A percentile compares a stretch with the other conserved stretches of the same genome.
These are phyloP conservation scores for Tanypteryx hageni DNA, from an alignment of 2,888 invertebrate genomes.

Conservation along the genomic window DNA sequence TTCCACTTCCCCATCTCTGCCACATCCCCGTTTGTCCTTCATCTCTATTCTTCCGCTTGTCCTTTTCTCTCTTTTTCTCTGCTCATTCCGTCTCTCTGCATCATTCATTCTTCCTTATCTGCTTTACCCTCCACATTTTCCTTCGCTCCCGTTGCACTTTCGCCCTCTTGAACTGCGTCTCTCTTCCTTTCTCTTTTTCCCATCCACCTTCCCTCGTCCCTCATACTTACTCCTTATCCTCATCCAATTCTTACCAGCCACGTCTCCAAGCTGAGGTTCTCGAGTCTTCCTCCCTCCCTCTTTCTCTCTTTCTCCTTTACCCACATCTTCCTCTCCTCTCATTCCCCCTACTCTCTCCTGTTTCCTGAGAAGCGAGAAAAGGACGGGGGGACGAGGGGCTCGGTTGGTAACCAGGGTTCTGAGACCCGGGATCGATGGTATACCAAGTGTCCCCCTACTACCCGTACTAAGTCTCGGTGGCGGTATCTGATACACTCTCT, in stretches of 20 bases:
- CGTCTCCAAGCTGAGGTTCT: too few species aligned
- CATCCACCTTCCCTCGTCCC: not conserved
- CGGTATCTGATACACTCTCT: conserved; percentile 46
- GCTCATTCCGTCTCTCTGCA: too few species aligned
- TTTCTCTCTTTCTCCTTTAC: not conserved
- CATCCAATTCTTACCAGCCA: not conserved
- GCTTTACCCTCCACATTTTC: not conserved
- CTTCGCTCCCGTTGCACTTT: not conserved
- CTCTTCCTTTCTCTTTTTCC: not conserved
- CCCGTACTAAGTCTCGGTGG: conserved; percentile 21
- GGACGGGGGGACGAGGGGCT: conserved; percentile 1
- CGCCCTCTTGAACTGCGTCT: not conserved
- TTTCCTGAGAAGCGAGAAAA: not conserved
- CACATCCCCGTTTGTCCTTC: too few species aligned
- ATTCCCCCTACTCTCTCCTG: not conserved
- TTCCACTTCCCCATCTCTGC: too few species aligned
- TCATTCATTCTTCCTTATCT: too few species aligned
- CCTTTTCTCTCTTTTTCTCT: too few species aligned
- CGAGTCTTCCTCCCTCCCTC: not conserved
- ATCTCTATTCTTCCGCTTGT: too few species aligned
- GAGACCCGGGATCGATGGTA: conserved; percentile 55
- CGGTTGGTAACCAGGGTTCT: conserved; percentile 50
- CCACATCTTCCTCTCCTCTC: too few species aligned
- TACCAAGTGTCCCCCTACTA: not conserved
- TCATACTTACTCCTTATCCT: not conserved